These are phyloP conservation scores for Notothenia rossii DNA, from an alignment of 2,113 vertebrate genomes.

Conservation along the genomic window DNA sequence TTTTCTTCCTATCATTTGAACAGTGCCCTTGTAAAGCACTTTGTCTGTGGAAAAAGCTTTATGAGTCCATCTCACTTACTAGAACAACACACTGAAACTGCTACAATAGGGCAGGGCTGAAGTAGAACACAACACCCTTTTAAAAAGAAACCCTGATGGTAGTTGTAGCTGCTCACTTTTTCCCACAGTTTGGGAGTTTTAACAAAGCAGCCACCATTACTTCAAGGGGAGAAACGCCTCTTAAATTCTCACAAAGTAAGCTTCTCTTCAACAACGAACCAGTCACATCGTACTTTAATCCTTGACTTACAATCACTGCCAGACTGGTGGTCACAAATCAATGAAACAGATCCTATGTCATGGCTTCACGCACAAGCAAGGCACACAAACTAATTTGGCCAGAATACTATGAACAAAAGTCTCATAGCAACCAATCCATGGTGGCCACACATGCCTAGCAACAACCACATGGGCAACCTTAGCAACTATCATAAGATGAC, in stretches of 20 bases:
- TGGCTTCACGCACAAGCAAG: neutral
- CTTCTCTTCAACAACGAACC: too few relatives aligned
- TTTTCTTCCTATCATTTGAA: too few relatives aligned
- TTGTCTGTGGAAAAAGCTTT: too few relatives aligned
- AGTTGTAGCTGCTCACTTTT: neutral
- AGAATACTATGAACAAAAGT: neutral
- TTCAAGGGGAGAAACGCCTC: neutral
- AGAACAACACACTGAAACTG: neutral
- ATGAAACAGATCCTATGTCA: constrained; percentile 2
- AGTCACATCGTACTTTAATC: neutral
- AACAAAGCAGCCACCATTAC: neutral
- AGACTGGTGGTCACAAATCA: constrained; percentile 21
- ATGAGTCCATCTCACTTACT: too few relatives aligned
- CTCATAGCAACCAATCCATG: constrained; percentile 32
- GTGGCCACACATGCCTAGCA: constrained; percentile 51
- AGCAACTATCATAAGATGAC: constrained; percentile 58
- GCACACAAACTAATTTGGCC: constrained; percentile 1
- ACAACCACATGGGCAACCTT: constrained; percentile 56
- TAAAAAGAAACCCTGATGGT: neutral
- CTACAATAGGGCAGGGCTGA: neutral
- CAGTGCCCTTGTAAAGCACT: too few relatives aligned
- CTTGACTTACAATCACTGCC: neutral
- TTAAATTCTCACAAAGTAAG: neutral
- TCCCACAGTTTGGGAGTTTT: neutral
- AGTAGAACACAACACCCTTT: neutral